These are phyloP conservation scores for Drosophila basisetae DNA, from an alignment of 2,888 invertebrate species.

Conservation along the genomic window DNA sequence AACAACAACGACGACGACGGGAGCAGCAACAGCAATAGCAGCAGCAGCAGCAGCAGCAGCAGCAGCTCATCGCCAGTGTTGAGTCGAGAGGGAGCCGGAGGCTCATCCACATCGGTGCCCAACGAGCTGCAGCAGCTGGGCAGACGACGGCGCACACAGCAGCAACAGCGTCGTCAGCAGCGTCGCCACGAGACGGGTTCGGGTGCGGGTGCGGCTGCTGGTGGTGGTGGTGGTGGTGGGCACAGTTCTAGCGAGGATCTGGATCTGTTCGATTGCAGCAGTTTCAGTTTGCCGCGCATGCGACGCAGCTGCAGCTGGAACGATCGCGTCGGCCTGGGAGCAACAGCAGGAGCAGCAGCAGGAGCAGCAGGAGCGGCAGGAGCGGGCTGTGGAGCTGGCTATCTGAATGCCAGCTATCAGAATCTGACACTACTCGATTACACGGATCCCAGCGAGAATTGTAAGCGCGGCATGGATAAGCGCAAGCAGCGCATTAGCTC, in stretches of 20 bases:
- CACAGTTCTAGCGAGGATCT: slow-evolving; percentile 62
- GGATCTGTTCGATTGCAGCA: slow-evolving; percentile 57
- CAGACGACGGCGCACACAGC: slow-evolving; percentile 55
- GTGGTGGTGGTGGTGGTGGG: slow-evolving; percentile 22
- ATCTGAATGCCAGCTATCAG: slow-evolving; percentile 88
- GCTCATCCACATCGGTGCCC: slow-evolving; percentile 61
- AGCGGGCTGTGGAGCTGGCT: slow-evolving; percentile 54
- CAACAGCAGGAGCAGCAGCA: neutral
- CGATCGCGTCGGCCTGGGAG: slow-evolving; percentile 48
- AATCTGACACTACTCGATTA: slow-evolving; percentile 88
- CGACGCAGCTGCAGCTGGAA: slow-evolving; percentile 82
- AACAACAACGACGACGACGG: slow-evolving; percentile 8
- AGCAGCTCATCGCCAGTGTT: slow-evolving; percentile 31
- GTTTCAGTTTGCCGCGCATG: slow-evolving; percentile 55
- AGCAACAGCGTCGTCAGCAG: slow-evolving; percentile 36
- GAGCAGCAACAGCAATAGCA: slow-evolving; percentile 7
- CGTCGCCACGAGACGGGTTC: neutral
- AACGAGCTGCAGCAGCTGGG: slow-evolving; percentile 81
- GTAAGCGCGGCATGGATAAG: slow-evolving; percentile 65
- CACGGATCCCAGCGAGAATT: slow-evolving; percentile 78
- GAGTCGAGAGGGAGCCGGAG: slow-evolving; percentile 16
- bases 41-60: neutral
- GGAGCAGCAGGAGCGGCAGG: slow-evolving; percentile 6
- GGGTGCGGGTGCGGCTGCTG: neutral
- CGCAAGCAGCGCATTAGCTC: slow-evolving; percentile 43